phyloP scores from a whole-genome alignment of 2,888 invertebrate species.

The Eristalinus aeneus region DNA sequence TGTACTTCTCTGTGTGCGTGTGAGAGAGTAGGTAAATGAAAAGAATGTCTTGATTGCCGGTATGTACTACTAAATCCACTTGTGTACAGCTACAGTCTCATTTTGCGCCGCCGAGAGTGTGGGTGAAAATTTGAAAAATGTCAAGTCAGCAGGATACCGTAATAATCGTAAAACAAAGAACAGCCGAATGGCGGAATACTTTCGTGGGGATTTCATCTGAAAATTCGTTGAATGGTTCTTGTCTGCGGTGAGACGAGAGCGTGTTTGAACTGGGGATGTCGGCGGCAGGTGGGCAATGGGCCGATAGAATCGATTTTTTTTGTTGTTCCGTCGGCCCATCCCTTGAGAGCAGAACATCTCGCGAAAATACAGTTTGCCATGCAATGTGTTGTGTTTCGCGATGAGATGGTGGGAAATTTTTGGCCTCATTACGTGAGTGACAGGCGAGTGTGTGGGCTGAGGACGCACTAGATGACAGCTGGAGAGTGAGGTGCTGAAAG shows the following conservation, averaged over 20 bases:
- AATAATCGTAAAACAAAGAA: background rate
- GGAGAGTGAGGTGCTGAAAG: background rate
- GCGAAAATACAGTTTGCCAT: background rate
- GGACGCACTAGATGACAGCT: background rate
- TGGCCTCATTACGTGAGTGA: background rate
- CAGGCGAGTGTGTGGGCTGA: background rate
- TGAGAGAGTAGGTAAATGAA: too few relatives aligned
- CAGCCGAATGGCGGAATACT: background rate
- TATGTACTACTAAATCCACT: background rate
- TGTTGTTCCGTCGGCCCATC: background rate
- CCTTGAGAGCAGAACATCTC: background rate
- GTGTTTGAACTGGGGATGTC: too few relatives aligned
- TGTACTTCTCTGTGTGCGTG: background rate
- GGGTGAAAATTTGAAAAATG: constrained; percentile 1
- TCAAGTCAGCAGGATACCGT: background rate
- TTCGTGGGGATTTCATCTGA: constrained; percentile 1
- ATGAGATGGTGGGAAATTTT: background rate
- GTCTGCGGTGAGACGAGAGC: background rate
- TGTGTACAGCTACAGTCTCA: background rate
- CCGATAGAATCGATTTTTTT: background rate
- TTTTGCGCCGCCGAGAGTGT: background rate
- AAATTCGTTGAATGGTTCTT: background rate
- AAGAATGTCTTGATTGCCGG: background rate
- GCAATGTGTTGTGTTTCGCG: background rate
- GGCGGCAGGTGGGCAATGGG: background rate